Evolutionary conservation across 2,888 invertebrate species (phyloP).

Genomic region (Fragum sueziense): DNA sequence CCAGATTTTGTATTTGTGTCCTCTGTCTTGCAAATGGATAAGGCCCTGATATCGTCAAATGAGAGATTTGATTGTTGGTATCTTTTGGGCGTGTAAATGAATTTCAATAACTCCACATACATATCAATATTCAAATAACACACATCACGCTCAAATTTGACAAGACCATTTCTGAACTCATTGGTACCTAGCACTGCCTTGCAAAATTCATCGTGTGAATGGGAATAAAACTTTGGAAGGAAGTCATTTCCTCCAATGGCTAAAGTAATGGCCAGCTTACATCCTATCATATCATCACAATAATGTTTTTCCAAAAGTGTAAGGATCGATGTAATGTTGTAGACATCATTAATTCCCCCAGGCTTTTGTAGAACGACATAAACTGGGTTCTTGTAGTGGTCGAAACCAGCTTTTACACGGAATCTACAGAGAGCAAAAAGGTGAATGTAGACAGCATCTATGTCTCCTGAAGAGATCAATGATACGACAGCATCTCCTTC

Average conservation of each 20-base stretch:
- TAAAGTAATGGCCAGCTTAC: slow-evolving; percentile 10
- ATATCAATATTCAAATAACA: background rate
- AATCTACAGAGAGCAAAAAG: background rate
- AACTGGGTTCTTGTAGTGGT: background rate
- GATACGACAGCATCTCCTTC: slow-evolving; percentile 6
- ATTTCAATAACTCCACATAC: background rate
- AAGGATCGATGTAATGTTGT: slow-evolving; percentile 19
- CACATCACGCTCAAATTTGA: background rate
- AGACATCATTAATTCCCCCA: slow-evolving; percentile 10
- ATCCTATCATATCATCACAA: background rate
- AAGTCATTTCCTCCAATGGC: slow-evolving; percentile 25
- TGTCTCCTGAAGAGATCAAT: slow-evolving; percentile 19
- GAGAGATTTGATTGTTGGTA: background rate
- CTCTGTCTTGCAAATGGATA: background rate
- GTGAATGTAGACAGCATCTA: slow-evolving; percentile 21
- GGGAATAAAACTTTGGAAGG: slow-evolving; percentile 5
- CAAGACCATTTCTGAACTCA: background rate
- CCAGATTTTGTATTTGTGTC: background rate
- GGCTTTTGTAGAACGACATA: slow-evolving; percentile 15
- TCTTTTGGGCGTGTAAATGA: background rate
- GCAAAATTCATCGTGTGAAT: background rate
- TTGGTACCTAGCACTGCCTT: background rate
- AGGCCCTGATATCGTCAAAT: background rate
- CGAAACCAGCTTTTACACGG: background rate
- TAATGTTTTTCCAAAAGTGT: background rate